Base-by-base conservation (phyloP, 2,888 invertebrate species). In the Cosmopolites sordidus region DNA sequence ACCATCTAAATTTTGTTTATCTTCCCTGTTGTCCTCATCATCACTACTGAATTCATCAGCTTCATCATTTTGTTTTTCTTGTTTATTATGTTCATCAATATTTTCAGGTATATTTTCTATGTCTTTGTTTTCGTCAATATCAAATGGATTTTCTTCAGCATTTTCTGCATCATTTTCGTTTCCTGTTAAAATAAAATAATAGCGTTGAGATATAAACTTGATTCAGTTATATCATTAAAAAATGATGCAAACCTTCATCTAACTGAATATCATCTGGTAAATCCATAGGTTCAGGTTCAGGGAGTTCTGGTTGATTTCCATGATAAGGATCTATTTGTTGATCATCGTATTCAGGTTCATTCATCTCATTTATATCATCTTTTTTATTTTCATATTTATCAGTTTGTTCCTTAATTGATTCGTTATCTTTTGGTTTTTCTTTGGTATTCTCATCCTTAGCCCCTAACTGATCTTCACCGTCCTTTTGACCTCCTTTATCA, bases 271-370 rank as follows among this genome's bases (percentile, higher is more conserved):
- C 87, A 38, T 95, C 92, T 0, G 93, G 92, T 55, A 95, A 73
- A 66, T 95, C 92, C 72, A 94, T 83, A 43, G 87, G 83, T 72
- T 94, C 92, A 0, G 92, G 86, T 67, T 93, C 91, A 0, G 87
- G 86, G 9, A 85, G 79, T 40, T 85, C 84, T 62, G 84, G 83
- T 57, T 87, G 79, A 48, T 90, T 83, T 33, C 90, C 89, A 67
- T 92, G 89, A 67, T 89, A 86, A 1, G 89, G 87, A 78, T 94
- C 87, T 45, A 83, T 75, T 69, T 92, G 91, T 66, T 91, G 87
- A 66, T 89, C 89, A 67, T 88, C 86, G 52, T 82, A 73, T 64
- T 89, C 86, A 0, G 83, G 83, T 58, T 93, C 90, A n/a, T 90
- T 80, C 78, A 90, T 82, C 70, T 92, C 85, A 62, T 92, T 89